These are phyloP conservation scores for Crenichthys baileyi DNA, from an alignment of 2,797 vertebrate genomes.

Conservation along the genomic window DNA sequence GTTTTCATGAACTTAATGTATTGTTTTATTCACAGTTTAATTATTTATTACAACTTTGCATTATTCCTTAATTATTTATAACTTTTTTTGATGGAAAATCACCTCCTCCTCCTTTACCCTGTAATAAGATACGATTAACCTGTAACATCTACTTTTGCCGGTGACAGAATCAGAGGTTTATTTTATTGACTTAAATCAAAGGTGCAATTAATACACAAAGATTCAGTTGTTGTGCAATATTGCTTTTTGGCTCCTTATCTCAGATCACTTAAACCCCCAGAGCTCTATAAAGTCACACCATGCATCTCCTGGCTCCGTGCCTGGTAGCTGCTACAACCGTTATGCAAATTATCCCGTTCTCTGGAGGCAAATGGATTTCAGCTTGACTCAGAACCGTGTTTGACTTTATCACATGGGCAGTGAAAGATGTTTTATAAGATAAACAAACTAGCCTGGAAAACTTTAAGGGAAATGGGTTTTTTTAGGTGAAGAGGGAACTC, in stretches of 20 bases:
- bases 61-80: not conserved
- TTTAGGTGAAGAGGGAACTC: not conserved
- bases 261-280: slow-evolving; percentile 23
- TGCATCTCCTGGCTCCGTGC: slow-evolving; percentile 57
- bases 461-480: not conserved
- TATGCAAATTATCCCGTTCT: slow-evolving; percentile 76
- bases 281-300: slow-evolving; percentile 36
- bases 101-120: not conserved
- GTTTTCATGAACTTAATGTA: not conserved
- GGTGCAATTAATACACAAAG: slow-evolving; percentile 40
- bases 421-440: slow-evolving; percentile 6
- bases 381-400: slow-evolving; percentile 8
- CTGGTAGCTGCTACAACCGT: slow-evolving; percentile 64
- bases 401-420: slow-evolving; percentile 18
- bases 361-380: slow-evolving; percentile 57
- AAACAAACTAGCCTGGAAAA: slow-evolving; percentile 27
- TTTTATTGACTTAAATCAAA: slow-evolving; percentile 35
- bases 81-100: not conserved
- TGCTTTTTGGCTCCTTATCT: slow-evolving; percentile 53
- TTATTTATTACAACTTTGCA: not conserved
- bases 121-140: not conserved
- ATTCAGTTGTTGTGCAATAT: slow-evolving; percentile 47
- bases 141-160: slow-evolving; percentile 12
- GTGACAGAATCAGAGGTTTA: slow-evolving; percentile 14
- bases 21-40: not conserved